These are phyloP conservation scores for Stenotaenia linearis DNA, from an alignment of 2,888 invertebrate species.

Conservation along the genomic window DNA sequence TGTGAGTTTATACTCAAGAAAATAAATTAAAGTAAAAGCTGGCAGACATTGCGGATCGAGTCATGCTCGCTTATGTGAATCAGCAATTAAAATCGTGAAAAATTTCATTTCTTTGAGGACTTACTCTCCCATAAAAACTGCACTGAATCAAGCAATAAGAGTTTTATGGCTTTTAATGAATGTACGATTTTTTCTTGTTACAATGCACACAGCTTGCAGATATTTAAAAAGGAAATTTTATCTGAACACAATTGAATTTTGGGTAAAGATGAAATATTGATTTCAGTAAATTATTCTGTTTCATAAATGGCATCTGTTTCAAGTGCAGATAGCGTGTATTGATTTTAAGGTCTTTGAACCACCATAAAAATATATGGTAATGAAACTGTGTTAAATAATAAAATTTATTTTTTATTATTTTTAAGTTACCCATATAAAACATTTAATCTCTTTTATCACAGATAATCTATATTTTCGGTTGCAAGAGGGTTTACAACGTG, in stretches of 20 bases:
- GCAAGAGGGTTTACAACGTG: constrained; percentile 31
- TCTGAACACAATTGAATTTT: neutral
- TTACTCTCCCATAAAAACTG: too few relatives aligned
- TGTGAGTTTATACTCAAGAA: too few relatives aligned
- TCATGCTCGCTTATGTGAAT: neutral
- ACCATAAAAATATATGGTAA: neutral
- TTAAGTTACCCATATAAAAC: neutral
- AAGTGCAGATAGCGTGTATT: neutral
- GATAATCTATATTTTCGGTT: constrained; percentile 33
- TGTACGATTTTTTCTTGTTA: too few relatives aligned
- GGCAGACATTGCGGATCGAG: neutral
- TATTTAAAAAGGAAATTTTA: neutral
- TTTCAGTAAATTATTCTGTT: neutral
- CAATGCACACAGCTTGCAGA: too few relatives aligned
- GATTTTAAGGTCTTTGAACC: constrained; percentile 7
- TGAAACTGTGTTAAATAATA: neutral
- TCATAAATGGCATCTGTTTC: neutral
- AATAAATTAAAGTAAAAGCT: too few relatives aligned
- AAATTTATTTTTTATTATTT: neutral
- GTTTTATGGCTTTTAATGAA: too few relatives aligned
- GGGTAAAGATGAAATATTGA: neutral
- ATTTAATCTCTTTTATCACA: constrained; percentile 5
- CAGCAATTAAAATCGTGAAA: too few relatives aligned
- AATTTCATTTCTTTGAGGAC: too few relatives aligned
- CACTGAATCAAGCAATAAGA: too few relatives aligned